phyloP scores from a whole-genome alignment of 1,140 invertebrate genomes.

The Nasonia giraulti region DNA sequence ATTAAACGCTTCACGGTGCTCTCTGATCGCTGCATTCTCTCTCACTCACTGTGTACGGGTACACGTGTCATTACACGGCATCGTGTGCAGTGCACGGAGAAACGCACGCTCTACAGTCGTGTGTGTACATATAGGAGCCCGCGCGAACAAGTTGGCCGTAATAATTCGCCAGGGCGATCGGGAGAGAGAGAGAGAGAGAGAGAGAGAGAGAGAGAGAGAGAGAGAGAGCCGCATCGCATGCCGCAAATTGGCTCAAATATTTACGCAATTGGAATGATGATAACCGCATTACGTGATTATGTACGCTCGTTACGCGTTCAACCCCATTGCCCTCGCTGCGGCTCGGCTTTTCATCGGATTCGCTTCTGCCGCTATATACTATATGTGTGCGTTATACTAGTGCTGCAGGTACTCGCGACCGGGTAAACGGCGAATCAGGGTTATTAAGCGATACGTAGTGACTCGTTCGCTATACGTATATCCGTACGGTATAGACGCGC shows the following conservation, averaged over 20 bases:
- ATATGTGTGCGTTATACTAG: too few relatives aligned
- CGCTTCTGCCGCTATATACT: background rate
- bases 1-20: constrained; percentile 48
- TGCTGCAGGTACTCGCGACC: background rate
- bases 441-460: constrained; percentile 62
- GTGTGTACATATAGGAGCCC: background rate
- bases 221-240: constrained; percentile 62
- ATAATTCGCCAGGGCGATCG: constrained; percentile 46
- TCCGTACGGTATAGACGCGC: constrained; percentile 5
- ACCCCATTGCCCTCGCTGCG: constrained; percentile 18
- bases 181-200: constrained; percentile 3
- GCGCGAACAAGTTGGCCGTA: constrained; percentile 16
- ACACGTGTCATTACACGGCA: constrained; percentile 11
- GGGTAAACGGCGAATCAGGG: constrained; percentile 63
- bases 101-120: background rate
- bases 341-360: constrained; percentile 22
- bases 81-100: background rate
- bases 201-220: constrained; percentile 18
- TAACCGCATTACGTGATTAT: constrained; percentile 72
- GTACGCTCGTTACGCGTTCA: constrained; percentile 66
- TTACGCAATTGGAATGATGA: constrained; percentile 73
- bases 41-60: background rate
- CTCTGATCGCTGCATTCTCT: constrained; percentile 21
- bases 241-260: constrained; percentile 72
- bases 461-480: constrained; percentile 19